Conservation (phyloP, 1,140 invertebrate genomes). For the Manduca sexta region DNA sequence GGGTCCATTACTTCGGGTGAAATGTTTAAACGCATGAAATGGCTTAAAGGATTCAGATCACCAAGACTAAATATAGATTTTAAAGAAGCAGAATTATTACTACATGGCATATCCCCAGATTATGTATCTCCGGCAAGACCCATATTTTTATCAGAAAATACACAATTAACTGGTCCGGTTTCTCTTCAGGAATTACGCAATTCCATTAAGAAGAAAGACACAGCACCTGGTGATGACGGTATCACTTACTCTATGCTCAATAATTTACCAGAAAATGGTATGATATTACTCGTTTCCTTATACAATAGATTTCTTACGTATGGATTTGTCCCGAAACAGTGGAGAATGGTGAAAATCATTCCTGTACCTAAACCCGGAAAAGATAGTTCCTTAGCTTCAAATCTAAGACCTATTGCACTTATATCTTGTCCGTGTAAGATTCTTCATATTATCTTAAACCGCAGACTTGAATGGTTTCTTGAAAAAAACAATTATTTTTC, state of each 20-base stretch:
- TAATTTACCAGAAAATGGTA: constrained; percentile 15
- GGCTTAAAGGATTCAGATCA: constrained; percentile 16
- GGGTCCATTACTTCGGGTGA: constrained; percentile 12
- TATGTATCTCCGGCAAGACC: background rate
- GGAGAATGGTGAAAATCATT: constrained; percentile 12
- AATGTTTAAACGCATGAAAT: constrained; percentile 26
- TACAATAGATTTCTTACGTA: constrained; percentile 12
- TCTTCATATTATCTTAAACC: background rate
- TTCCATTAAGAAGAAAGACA: constrained; percentile 25
- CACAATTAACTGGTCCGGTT: constrained; percentile 8
- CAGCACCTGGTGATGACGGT: constrained; percentile 20
- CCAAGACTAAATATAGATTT: too few species aligned
- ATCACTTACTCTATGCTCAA: constrained; percentile 30
- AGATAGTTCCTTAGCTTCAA: background rate
- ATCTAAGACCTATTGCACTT: constrained; percentile 18
- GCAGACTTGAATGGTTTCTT: constrained; percentile 7
- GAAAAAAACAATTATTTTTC: constrained; percentile 7
- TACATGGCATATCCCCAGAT: constrained; percentile 4
- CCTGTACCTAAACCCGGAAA: constrained; percentile 11
- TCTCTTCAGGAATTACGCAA: constrained; percentile 17
- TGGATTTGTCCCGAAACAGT: constrained; percentile 8
- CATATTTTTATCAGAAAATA: background rate
- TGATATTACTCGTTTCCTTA: constrained; percentile 10
- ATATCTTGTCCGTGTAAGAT: background rate
- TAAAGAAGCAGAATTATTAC: constrained; percentile 13